These are phyloP conservation scores for Zaprionus africanus DNA, from an alignment of 1,140 invertebrate genomes.

Conservation along the genomic window DNA sequence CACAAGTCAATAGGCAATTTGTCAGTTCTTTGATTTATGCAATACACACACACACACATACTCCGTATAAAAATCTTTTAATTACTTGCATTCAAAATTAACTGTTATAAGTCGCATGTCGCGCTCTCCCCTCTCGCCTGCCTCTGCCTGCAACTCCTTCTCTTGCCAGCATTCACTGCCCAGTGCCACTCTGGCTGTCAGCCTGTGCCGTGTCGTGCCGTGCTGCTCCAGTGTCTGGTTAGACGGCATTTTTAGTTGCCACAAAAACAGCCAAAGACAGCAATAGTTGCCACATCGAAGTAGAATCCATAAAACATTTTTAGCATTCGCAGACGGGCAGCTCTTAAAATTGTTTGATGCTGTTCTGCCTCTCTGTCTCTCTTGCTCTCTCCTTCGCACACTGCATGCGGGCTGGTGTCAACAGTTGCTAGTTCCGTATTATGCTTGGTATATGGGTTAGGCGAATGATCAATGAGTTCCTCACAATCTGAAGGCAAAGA, in stretches of 20 bases:
- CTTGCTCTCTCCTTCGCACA: not conserved
- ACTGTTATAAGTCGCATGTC: constrained; percentile 56
- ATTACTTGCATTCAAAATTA: constrained; percentile 45
- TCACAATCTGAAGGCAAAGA: constrained; percentile 11
- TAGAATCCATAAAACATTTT: constrained; percentile 55
- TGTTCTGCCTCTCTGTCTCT: constrained; percentile 17
- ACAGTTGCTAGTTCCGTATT: constrained; percentile 27
- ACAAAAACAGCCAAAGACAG: constrained; percentile 13
- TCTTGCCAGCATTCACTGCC: not conserved
- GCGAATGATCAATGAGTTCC: constrained; percentile 34
- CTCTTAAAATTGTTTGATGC: constrained; percentile 44
- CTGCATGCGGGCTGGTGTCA: constrained; percentile 44
- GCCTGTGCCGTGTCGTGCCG: not conserved
- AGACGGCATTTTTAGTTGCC: constrained; percentile 48
- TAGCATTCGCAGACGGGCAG: constrained; percentile 52
- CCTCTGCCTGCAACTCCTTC: not conserved
- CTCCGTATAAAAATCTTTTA: constrained; percentile 32
- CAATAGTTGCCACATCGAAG: constrained; percentile 29
- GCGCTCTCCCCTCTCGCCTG: constrained; percentile 22
- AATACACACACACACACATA: constrained; percentile 14
- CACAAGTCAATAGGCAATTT: constrained; percentile 49
- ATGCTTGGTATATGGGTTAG: constrained; percentile 27
- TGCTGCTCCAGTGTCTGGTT: constrained; percentile 41
- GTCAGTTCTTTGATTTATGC: constrained; percentile 45
- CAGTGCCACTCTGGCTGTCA: constrained; percentile 30